Percentiles rank a stretch among this genome's conserved stretches.
Conservation (phyloP, 2,113 vertebrate species). For the Sceloporus tristichus region DNA sequence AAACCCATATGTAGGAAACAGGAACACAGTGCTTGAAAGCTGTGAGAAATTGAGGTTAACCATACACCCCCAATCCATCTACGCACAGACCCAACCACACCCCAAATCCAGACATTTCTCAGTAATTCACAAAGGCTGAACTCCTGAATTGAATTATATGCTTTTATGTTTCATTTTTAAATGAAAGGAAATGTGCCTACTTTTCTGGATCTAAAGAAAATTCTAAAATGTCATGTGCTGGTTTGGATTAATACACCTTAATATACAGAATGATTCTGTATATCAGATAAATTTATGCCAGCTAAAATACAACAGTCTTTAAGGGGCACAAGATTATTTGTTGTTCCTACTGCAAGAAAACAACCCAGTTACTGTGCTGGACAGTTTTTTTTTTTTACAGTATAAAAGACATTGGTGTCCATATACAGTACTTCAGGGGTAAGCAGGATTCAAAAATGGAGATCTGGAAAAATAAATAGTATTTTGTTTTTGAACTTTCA, state of each 20-base stretch:
- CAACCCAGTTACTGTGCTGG: not conserved
- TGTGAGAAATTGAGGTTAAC: not conserved
- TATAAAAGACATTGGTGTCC: too few relatives aligned
- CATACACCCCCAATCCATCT: not conserved
- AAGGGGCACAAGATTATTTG: not conserved
- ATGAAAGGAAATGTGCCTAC: not conserved
- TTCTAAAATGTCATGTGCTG: not conserved
- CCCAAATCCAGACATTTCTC: conserved; percentile 2
- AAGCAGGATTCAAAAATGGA: not conserved
- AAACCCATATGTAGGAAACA: not conserved
- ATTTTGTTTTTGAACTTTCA: not conserved
- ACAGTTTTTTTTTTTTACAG: too few relatives aligned
- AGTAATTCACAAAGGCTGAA: not conserved
- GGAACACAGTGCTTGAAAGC: conserved; percentile 9
- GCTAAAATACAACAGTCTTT: not conserved
- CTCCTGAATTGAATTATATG: not conserved
- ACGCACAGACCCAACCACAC: too few relatives aligned
- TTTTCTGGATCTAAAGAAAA: not conserved
- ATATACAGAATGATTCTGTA: not conserved
- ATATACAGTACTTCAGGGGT: too few relatives aligned
- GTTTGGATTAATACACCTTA: not conserved
- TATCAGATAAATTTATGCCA: too few relatives aligned
- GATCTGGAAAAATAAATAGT: too few relatives aligned
- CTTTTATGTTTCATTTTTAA: not conserved
- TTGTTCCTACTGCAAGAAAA: not conserved